Evolutionary conservation across 2,113 vertebrate genomes (phyloP), one percentile per base, ranked within the genome.

Genomic region (Rhombomys opimus): DNA sequence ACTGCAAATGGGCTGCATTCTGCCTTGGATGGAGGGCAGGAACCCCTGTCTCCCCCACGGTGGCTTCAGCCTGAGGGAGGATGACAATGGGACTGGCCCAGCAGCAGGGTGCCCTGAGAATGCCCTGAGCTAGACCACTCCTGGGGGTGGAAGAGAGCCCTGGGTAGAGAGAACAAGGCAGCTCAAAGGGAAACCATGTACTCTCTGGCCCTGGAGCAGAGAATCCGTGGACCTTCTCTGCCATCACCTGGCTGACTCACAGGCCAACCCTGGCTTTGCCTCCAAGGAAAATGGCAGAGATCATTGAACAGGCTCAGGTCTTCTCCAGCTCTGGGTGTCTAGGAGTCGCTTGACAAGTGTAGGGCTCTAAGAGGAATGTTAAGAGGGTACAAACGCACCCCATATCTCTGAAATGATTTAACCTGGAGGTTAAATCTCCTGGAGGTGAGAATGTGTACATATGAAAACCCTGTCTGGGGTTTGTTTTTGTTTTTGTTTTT

Each of bases 21-120:
- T 7, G 18, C 32, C 35, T 46, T 46, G 2, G 54, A 89, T 57
- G 38, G 35, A 70, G 27, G 11, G 3, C 23, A 11, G 18, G 27
- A 14, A 5, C 3, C 35, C 46, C n/a, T n/a, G 1, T 59, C 35
- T 87, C 25, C 14, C 25, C 22, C 4, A 0, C 0, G 32, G 59
- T 80, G 20, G 25, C 7, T 63, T 0, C 30, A 1, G 0, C 67
- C 67, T 32, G 25, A 35, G 0, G 1, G 0, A n/a, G 27, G 67
- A 32, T 1, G 9, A 41, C 50, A 23, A 17, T 0, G 32, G 75
- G 8, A 12, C 4, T 30, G 35, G 0, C 35, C 57, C 0, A 32
- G 6, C 2, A 76, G 87, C 32, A 63, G 63, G 52, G 38, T 41
- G 22, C 2, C 76, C 18, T 27, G 27, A 22, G 78, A 50, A 27